These are phyloP conservation scores for Solenopsis invicta DNA, from an alignment of 1,140 invertebrate genomes.

Conservation along the genomic window DNA sequence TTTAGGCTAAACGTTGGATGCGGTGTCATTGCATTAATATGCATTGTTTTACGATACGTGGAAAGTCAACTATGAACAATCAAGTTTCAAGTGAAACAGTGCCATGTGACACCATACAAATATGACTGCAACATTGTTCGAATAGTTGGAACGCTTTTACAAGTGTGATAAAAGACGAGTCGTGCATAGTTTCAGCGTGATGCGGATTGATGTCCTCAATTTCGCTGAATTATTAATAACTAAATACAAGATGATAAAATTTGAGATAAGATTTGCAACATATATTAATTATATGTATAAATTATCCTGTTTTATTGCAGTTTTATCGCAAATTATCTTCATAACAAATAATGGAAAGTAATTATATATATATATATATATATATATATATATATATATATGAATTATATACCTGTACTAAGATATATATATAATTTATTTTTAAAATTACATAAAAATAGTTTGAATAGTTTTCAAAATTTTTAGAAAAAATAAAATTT, in stretches of 20 bases:
- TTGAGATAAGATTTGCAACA: background rate
- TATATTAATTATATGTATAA: background rate
- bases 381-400: too few relatives aligned
- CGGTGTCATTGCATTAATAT: background rate
- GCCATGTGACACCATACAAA: background rate
- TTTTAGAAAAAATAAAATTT: too few relatives aligned
- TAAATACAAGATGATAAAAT: background rate
- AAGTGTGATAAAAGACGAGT: constrained; percentile 25
- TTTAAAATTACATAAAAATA: too few relatives aligned
- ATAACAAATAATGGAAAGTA: background rate
- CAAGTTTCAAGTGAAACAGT: constrained; percentile 7
- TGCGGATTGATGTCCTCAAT: background rate
- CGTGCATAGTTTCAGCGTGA: background rate
- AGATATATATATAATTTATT: too few relatives aligned
- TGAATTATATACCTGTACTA: too few relatives aligned
- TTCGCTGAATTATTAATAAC: background rate
- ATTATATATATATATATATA: background rate
- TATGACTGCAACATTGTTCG: constrained; percentile 20
- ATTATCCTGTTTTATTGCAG: background rate
- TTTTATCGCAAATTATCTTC: constrained; percentile 1
- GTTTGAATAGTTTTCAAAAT: too few relatives aligned
- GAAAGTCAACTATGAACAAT: constrained; percentile 7
- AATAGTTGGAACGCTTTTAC: constrained; percentile 15
- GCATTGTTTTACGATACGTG: background rate
- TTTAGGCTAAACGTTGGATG: background rate